Evolutionary conservation across 2,797 vertebrate genomes (phyloP).

Genomic region (Ibycter americanus): DNA sequence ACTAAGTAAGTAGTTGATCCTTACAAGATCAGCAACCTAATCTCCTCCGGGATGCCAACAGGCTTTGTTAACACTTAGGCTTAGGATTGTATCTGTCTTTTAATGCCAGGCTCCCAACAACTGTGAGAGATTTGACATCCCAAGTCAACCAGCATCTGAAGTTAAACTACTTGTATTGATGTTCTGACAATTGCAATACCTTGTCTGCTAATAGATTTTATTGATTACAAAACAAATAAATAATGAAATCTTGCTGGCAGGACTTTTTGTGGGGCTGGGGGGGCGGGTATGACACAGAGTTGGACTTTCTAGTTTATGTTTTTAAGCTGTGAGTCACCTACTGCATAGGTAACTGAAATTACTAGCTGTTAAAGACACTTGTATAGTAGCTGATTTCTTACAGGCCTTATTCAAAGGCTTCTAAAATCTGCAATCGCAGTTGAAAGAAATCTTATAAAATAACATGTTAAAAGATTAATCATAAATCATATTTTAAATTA

Average conservation of each 20-base stretch:
- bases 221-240: slow-evolving; percentile 17
- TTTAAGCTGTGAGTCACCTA: not conserved
- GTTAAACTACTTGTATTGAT: not conserved
- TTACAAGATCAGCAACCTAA: slow-evolving; percentile 84
- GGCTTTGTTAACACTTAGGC: slow-evolving; percentile 78
- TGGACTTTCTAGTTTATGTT: not conserved
- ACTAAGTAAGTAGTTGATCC: slow-evolving; percentile 78
- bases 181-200: not conserved
- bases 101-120: slow-evolving; percentile 20
- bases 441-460: not conserved
- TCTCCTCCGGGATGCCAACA: slow-evolving; percentile 82
- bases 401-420: not conserved
- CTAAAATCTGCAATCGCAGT: not conserved
- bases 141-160: not conserved
- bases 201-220: not conserved
- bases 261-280: rapidly evolving
- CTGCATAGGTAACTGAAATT: not conserved
- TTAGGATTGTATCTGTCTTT: slow-evolving; percentile 59
- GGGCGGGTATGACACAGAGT: rapidly evolving
- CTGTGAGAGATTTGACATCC: not conserved
- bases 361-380: not conserved
- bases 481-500: not conserved
- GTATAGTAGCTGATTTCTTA: not conserved
- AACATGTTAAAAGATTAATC: not conserved
- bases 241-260: not conserved